Base-by-base conservation (phyloP, 2,113 vertebrate species). In the Hemiprocne comata region DNA sequence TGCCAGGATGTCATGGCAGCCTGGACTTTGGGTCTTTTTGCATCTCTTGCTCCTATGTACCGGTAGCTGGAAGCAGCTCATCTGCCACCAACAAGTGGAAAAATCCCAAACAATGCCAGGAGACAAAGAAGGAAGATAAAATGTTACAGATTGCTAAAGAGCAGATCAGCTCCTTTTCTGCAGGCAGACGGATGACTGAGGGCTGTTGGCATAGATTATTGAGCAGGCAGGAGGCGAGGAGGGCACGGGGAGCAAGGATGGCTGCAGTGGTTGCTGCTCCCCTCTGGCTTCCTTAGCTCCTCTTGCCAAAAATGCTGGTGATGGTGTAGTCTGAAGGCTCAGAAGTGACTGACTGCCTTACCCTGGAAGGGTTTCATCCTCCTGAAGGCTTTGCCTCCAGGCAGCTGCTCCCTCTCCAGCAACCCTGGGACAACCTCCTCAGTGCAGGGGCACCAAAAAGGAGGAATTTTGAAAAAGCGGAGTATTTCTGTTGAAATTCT, bases 11-110 rank as follows among this genome's bases (percentile, higher is more conserved):
- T 33, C 2, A 0, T 58, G 74, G 57, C 34, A 42, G 40, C 10
- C 23, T 57, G 57, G 46, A 29, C 53, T 83, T 29, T 19, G 44
- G 24, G 36, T 36, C 26, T 74, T 80, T 3, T 2, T 50, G 36
- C 42, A 60, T 40, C 48, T 67, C 53, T 55, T 2, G 1, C 57
- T 42, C 9, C 33, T 54, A 26, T 1, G 11, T 38, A 17, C 0
- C 0, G 61, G 57, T 57, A 71, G 54, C 77, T 87, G 36, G 62
- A 44, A 71, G 94, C 67, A 67, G 67, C 82, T 72, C 77, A 42
- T 29, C 23, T 3, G 0, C 70, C 65, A 54, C 20, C 7, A 1
- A 11, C 48, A 67, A 44, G 15, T 0, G 0, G 62, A 71, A 94
- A 44, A 86, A 62, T 44, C 57, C 84, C 7, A 0, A 46, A 9